Evolutionary conservation across 2,797 vertebrate species (phyloP), one percentile per base, ranked within the genome.

Genomic region (Ctenopoma kingsleyae): DNA sequence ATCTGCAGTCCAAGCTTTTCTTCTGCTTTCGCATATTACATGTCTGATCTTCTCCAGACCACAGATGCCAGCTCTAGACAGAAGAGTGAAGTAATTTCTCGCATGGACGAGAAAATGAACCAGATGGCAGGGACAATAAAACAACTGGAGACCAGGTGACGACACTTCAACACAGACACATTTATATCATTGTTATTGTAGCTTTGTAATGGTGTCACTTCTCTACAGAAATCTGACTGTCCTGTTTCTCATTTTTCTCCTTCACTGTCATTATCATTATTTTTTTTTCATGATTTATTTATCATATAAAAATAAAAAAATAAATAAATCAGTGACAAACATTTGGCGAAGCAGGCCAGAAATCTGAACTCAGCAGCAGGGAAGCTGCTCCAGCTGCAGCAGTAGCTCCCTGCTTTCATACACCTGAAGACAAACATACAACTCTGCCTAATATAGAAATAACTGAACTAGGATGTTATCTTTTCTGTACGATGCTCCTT

Each of bases 281-380:
- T 74, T 83, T 80, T 52, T 27, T 25, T 4, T 27, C 52, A 13
- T 70, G 57, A 49, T 83, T 69, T 71, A 5, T 57, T 54, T 7
- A 2, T 52, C 7, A 0, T 76, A 78, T 64, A 75, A 68, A n/a
- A 61, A 36, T 11, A 13, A 35, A 75, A 67, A 17, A 61, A 36
- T 9, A 30, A 6, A 27, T 70, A 64, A 57, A 38, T 76, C 87
- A 99, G 98, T 90, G 98, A 99, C 93, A 97, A 97, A 92, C 96
- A 98, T 94, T 93, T 96, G 95, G 96, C 96, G 94, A 98, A 99
- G 93, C 98, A 99, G 96, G 98, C 98, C 94, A 96, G 95, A 89
- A 96, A 91, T 93, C 94, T 99, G 93, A 99, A 95, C 87, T 96
- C 94, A 6, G 92, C 94, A 79, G 98, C 97, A 71, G 96, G 94